Evolutionary conservation across 2,888 invertebrate species (phyloP), one percentile per base, ranked within the genome.

Genomic region (Drosophila hawaiiensis): DNA sequence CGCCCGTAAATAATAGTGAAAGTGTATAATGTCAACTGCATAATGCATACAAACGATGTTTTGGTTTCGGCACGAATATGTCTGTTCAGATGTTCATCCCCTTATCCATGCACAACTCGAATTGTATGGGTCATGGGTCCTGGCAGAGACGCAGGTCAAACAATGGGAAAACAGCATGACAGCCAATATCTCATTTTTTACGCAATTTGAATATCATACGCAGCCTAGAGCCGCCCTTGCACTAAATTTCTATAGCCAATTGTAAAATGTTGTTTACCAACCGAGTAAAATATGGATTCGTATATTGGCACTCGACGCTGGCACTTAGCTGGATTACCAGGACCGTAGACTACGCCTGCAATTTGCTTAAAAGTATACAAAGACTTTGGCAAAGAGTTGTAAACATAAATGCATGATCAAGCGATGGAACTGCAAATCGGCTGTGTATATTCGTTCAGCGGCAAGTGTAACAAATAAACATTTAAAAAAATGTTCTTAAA

Each of bases 331-430:
- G 77, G 73, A 88, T 84, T 84, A 79, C 66, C 71, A 59, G 60
- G 28, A 61, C 33, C 54, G 60, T 58, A 31, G 56, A 54, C 35
- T 29, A 47, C 52, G 69, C 53, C 65, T 73, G 84, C 87, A 89
- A 85, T 85, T 89, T 78, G 73, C 74, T 63, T 87, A 89, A 85
- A 78, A 85, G 84, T 84, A 72, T 78, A 76, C 75, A 89, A 84
- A 84, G 60, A 60, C 55, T 66, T 59, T 68, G 61, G 59, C 28
- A 59, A 52, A 66, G 61, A 76, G 58, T 74, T 69, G 89, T 84
- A 85, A 89, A 87, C 78, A 85, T 80, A 86, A 80, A 72, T 84
- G 76, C 73, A 76, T 76, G 84, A 16, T 78, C 84, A 89, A 83
- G 64, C 29, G 58, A 55, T 70, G 37, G 43, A 58, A 22, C 54